A percentile compares a stretch with the other conserved stretches of the same genome.
These are phyloP conservation scores for Zele albiditarsus DNA, from an alignment of 2,888 invertebrate genomes.

Conservation along the genomic window DNA sequence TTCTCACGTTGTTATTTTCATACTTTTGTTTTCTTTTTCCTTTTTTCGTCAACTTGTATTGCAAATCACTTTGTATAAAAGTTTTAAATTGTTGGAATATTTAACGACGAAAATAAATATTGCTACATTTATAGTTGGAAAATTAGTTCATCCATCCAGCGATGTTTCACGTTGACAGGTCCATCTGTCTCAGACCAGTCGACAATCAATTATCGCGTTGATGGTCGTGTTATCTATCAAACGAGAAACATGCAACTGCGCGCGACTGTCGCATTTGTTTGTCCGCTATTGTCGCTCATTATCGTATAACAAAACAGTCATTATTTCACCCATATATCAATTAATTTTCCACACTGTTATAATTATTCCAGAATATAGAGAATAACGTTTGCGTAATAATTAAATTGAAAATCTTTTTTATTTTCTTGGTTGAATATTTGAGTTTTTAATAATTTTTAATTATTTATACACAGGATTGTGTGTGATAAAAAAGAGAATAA, in stretches of 20 bases:
- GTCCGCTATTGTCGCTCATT: not conserved
- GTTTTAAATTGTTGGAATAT: not conserved
- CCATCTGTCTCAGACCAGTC: constrained; percentile 2
- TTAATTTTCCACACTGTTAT: too few relatives aligned
- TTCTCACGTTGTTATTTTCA: not conserved
- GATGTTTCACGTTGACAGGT: constrained; percentile 13
- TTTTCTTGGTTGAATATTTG: too few relatives aligned
- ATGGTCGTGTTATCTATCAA: constrained; percentile 11
- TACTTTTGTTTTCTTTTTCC: not conserved
- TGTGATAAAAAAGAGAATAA: too few relatives aligned
- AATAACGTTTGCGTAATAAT: too few relatives aligned
- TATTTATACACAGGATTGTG: too few relatives aligned
- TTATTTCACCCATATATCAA: not conserved
- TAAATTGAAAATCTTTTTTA: too few relatives aligned
- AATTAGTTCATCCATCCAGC: not conserved
- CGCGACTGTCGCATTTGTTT: constrained; percentile 2
- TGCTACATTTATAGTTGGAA: not conserved
- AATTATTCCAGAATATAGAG: too few relatives aligned
- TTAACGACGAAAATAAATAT: not conserved
- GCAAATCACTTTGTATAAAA: constrained; percentile 3
- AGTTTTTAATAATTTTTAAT: too few relatives aligned
- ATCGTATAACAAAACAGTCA: not conserved
- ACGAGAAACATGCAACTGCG: constrained; percentile 2
- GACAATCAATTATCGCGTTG: constrained; percentile 15
- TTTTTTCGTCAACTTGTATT: not conserved